Evolutionary conservation across 2,888 invertebrate species (phyloP), one percentile per base, ranked within the genome.

Genomic region (Stenolophus ochropezus): DNA sequence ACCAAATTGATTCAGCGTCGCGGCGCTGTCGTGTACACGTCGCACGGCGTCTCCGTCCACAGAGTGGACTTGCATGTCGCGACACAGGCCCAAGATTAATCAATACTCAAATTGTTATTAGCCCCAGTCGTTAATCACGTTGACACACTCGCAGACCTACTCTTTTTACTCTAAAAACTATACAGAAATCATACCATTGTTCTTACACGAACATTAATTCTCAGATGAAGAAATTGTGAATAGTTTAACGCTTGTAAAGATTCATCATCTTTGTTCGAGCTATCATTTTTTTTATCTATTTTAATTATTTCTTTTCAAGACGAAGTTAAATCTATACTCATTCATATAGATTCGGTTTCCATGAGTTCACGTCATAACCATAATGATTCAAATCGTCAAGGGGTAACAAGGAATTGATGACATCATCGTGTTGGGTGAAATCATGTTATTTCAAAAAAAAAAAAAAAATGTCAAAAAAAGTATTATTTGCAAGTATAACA

Each of bases 81-180:
- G 80, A 76, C 82, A 83, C 71, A 71, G 73, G 33, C 49, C 58
- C 82, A 83, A 84, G 86, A 86, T 86, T 86, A 86, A 86, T 86
- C 86, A 86, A 86, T 86, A 85, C 84, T 83, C 82, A 82, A 83
- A 83, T 85, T 86, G 87, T 87, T 87, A 88, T 87, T 87, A 87
- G 87, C 86, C 84, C 82, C 71, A 84, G 85, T 87, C 87, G 87
- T 88, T 88, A 88, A 88, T 88, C 87, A 87, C 85, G 84, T 82
- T 84, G 83, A 83, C 83, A 42, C 33, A 42, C 33, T 11, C 8
- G 11, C 8, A 42, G 33, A 42, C 33, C 6, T 33, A 33, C 33
- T 42, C 33, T 42, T 42, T 42, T 42, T 42, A 42, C 33, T 6
- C 8, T 42, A 11, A 42, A 11, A 42, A 4, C 33, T 42, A 42